Percentiles rank a stretch among this genome's conserved stretches.
Conservation (phyloP, 2,888 invertebrate genomes). For the Eristalinus sepulchralis region DNA sequence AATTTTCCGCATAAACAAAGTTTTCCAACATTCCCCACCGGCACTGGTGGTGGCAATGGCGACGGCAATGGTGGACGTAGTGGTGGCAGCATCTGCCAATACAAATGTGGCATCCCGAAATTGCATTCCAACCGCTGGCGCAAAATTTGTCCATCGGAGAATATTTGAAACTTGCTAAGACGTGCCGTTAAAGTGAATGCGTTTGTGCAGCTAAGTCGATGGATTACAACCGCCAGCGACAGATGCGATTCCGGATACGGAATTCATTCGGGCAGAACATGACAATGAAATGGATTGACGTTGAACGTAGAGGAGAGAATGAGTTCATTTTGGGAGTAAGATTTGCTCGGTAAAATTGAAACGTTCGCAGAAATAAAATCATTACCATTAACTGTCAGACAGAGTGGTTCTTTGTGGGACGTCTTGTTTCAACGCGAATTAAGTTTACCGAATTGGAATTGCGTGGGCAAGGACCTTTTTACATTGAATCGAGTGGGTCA, state of each 20-base stretch:
- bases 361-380: too few relatives aligned
- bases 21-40: slow-evolving; percentile 26
- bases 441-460: too few relatives aligned
- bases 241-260: background rate
- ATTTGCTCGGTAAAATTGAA: too few relatives aligned
- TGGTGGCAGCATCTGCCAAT: slow-evolving; percentile 19
- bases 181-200: background rate
- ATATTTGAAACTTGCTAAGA: slow-evolving; percentile 11
- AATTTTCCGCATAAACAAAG: slow-evolving; percentile 60
- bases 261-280: background rate
- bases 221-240: background rate
- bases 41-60: background rate
- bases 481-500: too few relatives aligned
- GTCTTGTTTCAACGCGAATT: too few relatives aligned
- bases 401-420: too few relatives aligned
- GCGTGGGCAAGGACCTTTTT: too few relatives aligned
- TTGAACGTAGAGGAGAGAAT: background rate
- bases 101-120: slow-evolving; percentile 8
- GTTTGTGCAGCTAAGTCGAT: background rate
- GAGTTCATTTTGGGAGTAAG: too few relatives aligned
- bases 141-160: slow-evolving; percentile 40
- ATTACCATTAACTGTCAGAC: too few relatives aligned
- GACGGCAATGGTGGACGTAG: background rate
- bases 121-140: slow-evolving; percentile 21
- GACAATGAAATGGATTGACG: background rate